Evolutionary conservation across 2,797 vertebrate species (phyloP).

Genomic region (Uromys caudimaculatus): DNA sequence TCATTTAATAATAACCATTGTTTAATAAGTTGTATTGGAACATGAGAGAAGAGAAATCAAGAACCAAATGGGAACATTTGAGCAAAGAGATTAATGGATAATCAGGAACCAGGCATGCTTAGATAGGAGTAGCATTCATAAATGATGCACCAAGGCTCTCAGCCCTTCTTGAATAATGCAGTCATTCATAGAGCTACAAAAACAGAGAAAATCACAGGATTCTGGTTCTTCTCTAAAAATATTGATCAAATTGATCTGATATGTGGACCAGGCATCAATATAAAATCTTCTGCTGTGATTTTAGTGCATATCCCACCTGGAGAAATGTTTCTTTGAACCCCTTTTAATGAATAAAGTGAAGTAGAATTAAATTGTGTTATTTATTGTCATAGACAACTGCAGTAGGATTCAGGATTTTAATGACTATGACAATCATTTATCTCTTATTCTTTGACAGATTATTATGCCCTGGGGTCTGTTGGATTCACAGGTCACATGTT

Average conservation of each 20-base stretch:
- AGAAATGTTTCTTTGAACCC: not conserved
- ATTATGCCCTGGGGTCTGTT: not conserved
- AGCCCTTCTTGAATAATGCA: not conserved
- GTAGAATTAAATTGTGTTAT: not conserved
- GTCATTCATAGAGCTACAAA: constrained; percentile 23
- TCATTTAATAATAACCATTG: constrained; percentile 36
- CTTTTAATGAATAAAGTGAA: not conserved
- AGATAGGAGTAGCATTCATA: not conserved
- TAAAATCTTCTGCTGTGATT: not conserved
- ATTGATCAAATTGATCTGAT: not conserved
- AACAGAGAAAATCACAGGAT: not conserved
- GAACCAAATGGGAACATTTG: not conserved
- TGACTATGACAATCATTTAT: not conserved
- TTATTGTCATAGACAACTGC: not conserved
- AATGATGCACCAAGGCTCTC: not conserved
- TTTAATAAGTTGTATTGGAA: constrained; percentile 11
- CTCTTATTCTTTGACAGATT: not conserved
- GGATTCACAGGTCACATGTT: not conserved
- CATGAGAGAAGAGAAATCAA: not conserved
- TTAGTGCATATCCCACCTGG: not conserved
- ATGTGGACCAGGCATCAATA: not conserved
- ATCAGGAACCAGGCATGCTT: not conserved
- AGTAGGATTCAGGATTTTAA: not conserved
- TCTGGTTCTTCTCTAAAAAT: not conserved
- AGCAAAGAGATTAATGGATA: not conserved